Conservation (phyloP, 2,888 invertebrate species). For the Idaea dimidiata region DNA sequence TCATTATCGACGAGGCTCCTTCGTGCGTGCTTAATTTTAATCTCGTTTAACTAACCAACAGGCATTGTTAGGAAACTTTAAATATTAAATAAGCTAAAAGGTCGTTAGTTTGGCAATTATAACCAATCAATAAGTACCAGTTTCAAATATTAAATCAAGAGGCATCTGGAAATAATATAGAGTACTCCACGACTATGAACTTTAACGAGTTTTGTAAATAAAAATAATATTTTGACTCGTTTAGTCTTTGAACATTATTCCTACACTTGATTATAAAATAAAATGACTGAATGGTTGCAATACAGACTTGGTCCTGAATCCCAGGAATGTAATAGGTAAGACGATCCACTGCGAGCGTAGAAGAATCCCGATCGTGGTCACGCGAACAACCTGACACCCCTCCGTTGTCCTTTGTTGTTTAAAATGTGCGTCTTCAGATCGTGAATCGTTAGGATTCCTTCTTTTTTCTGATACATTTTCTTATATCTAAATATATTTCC, state of each 20-base stretch:
- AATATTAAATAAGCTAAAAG: conserved; percentile 37
- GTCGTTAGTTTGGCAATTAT: conserved; percentile 8
- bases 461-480: conserved; percentile 50
- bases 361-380: conserved; percentile 62
- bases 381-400: conserved; percentile 66
- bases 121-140: not conserved
- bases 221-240: too few relatives aligned
- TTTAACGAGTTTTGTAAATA: not conserved
- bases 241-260: too few relatives aligned
- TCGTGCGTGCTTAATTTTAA: conserved; percentile 75
- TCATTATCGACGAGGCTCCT: conserved; percentile 62
- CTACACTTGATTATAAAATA: not conserved
- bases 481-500: conserved; percentile 18
- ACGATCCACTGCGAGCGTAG: conserved; percentile 64
- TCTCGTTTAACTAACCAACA: conserved; percentile 51
- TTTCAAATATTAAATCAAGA: conserved; percentile 5
- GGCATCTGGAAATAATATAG: not conserved
- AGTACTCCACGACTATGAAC: not conserved
- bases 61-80: conserved; percentile 46
- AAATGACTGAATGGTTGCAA: conserved; percentile 43
- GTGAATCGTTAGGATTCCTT: conserved; percentile 58
- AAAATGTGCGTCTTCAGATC: conserved; percentile 42
- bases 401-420: conserved; percentile 47
- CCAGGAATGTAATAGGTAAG: conserved; percentile 63
- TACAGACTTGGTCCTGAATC: conserved; percentile 55